Conservation (phyloP, 2,797 vertebrate genomes). For the Cygnus olor region DNA sequence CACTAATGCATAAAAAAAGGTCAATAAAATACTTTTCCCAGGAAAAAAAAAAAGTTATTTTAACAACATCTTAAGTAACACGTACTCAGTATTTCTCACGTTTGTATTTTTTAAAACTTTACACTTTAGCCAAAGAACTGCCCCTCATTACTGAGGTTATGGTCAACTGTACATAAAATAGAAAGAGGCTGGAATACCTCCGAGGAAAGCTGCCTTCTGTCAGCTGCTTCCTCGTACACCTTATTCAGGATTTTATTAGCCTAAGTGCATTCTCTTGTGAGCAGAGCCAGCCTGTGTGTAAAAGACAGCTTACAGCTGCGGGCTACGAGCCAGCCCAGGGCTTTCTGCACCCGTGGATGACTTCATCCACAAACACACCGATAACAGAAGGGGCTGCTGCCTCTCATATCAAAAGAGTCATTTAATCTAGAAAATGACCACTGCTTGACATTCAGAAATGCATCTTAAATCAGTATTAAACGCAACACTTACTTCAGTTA, state of each 20-base stretch:
- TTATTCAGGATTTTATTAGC: not conserved
- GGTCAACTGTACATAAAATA: not conserved
- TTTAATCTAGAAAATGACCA: not conserved
- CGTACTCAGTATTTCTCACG: not conserved
- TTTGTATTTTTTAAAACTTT: not conserved
- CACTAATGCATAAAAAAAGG: conserved; percentile 79
- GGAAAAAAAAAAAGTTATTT: not conserved
- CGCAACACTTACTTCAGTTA: not conserved
- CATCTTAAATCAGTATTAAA: not conserved
- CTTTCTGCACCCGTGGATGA: not conserved
- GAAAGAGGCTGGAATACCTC: not conserved
- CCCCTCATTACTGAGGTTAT: accelerated
- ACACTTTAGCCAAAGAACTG: not conserved
- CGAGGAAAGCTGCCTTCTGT: not conserved
- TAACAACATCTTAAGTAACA: not conserved
- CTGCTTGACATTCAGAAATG: not conserved
- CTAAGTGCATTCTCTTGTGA: not conserved
- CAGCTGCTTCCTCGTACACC: not conserved
- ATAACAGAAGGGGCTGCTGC: not conserved
- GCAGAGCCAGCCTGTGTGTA: not conserved
- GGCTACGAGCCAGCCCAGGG: not conserved
- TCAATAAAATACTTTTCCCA: not conserved
- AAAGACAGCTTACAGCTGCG: not conserved
- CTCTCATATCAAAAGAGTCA: not conserved
- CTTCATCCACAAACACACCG: not conserved